Base-by-base conservation (phyloP, 1,140 invertebrate genomes). In the Magallana ariakensis region DNA sequence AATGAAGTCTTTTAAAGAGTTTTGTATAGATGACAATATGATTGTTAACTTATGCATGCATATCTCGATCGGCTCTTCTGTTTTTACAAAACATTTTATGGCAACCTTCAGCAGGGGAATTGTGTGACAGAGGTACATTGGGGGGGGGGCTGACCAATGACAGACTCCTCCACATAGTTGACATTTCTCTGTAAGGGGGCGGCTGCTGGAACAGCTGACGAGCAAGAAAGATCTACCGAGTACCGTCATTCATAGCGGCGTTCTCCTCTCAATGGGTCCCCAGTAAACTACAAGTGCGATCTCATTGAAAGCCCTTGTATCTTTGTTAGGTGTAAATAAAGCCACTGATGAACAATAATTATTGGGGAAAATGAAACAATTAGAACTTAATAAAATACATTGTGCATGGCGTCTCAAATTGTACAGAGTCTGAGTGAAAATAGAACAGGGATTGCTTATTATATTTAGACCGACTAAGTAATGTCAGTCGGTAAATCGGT, bases 341-440 rank as follows among this genome's bases (percentile, higher is more conserved):
- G 22, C 66, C 22, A 11, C 22, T 75, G 22, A 15, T 75, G 22
- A 19, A 13, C 22, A 75, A 75, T 33, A 75, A 75, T 75, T 26
- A 26, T 26, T 75, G 66, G 7, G 22, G 22, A 75, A 46, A 75
- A 75, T 26, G 19, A 75, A 75, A 26, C 66, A 75, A 75, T 75
- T 75, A 75, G 66, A 75, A 75, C 66, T 75, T 75, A 75, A 75
- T 75, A 75, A 33, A 75, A 26, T 33, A 26, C 33, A 75, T 8
- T 75, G 22, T 33, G 22, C 66, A 75, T 75, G 66, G 66, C 66
- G 66, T 75, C 66, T 75, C 66, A 75, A 75, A 75, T 26, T 75
- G 66, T 19, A 13, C 66, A 9, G 19, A 75, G 66, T 75, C 66
- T 75, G 66, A 75, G 13, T 26, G 66, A 75, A 75, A 75, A 75